These are phyloP conservation scores for Melinaea menophilus DNA, from an alignment of 2,888 invertebrate genomes.

Conservation along the genomic window DNA sequence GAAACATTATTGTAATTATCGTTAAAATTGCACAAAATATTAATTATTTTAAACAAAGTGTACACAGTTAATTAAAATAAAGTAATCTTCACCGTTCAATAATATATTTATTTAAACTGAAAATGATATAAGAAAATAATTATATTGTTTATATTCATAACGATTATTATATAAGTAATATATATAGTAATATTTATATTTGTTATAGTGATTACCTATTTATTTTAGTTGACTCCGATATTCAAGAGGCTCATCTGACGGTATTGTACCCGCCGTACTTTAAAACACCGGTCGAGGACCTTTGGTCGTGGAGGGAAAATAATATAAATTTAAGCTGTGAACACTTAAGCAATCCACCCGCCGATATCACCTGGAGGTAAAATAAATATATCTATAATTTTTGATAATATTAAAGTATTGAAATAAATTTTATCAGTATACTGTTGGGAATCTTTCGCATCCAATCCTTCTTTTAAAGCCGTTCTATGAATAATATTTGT, in stretches of 20 bases:
- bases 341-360: conserved; percentile 53
- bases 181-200: not conserved
- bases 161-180: too few species aligned
- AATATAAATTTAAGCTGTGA: conserved; percentile 54
- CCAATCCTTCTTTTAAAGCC: too few species aligned
- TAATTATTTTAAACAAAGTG: too few species aligned
- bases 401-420: not conserved
- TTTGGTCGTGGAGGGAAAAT: conserved; percentile 60
- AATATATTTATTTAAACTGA: too few species aligned
- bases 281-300: conserved; percentile 36
- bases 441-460: too few species aligned
- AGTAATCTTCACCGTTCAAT: too few species aligned
- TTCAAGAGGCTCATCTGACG: conserved; percentile 45
- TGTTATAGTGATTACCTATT: not conserved
- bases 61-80: too few species aligned
- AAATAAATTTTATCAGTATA: not conserved
- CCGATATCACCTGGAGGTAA: conserved; percentile 59
- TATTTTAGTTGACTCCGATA: conserved; percentile 41
- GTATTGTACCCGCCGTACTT: conserved; percentile 59
- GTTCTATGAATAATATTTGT: not conserved
- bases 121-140: too few species aligned
- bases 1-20: too few species aligned
- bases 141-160: too few species aligned
- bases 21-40: too few species aligned
- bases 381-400: not conserved